Evolutionary conservation across 2,113 vertebrate species (phyloP), one percentile per base, ranked within the genome.

Genomic region (Syngnathus floridae): DNA sequence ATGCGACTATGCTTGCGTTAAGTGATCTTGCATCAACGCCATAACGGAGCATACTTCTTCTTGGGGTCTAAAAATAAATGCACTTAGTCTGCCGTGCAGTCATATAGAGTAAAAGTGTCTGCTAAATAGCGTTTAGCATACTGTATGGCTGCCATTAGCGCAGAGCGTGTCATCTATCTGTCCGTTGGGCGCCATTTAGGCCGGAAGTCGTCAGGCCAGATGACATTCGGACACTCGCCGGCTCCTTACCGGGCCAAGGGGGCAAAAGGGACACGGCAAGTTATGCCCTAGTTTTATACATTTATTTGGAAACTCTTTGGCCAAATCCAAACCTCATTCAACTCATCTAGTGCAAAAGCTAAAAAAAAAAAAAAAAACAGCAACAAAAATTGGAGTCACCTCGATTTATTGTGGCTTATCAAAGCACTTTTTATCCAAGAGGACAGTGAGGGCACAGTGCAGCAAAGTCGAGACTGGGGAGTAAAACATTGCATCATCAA

Each of bases 51-150:
- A 46, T 56, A 59, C 22, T 72, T 77, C 72, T 74, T 67, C 74
- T 17, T 1, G 1, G 43, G 62, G 40, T 83, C 84, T 84, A 84
- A 85, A 89, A 86, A 84, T 89, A 86, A 86, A 85, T 80, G 77
- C 86, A 86, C 87, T 88, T 83, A 86, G 65, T 80, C 71, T 67
- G 63, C 73, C 78, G 69, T 78, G 79, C 77, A 7, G 80, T 77
- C 71, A 68, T 82, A 85, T 79, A 81, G 80, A 74, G 82, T 71
- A 71, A 79, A 83, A 82, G 82, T 89, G 83, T 83, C 85, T 74
- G 83, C 86, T 85, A 83, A 87, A 87, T 84, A 84, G 79, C 84
- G 80, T 89, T 87, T 86, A 86, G 73, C 75, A 81, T 85, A 85
- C 85, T 80, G 81, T 84, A 83, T 81, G 69, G 63, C 77, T 73